A percentile compares a stretch with the other conserved stretches of the same genome.
Evolutionary conservation across 2,888 invertebrate species (phyloP).

Genomic region (Mesorhabditis spiculigera): DNA sequence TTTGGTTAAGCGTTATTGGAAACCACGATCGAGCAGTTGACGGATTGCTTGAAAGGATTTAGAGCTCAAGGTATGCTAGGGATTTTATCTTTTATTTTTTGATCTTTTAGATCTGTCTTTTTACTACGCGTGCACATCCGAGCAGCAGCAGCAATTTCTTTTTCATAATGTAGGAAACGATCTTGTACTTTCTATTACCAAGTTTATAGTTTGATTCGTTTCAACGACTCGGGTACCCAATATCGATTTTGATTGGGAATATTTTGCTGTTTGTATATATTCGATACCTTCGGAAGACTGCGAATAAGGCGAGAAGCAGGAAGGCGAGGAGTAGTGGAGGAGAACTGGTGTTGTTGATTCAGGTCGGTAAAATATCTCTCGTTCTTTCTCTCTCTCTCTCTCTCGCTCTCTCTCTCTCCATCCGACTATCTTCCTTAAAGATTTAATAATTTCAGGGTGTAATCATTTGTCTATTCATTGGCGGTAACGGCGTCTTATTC

Average conservation of each 20-base stretch:
- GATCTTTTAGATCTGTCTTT: neutral
- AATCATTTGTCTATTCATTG: neutral
- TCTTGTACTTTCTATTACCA: too few relatives aligned
- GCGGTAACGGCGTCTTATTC: neutral
- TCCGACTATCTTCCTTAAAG: neutral
- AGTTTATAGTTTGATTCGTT: neutral
- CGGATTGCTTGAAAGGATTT: neutral
- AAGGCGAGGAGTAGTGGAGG: neutral
- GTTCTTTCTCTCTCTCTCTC: too few relatives aligned
- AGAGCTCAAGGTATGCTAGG: neutral
- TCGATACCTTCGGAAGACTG: neutral
- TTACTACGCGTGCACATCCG: neutral
- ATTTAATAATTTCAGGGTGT: neutral
- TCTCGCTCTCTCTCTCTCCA: too few relatives aligned
- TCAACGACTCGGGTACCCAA: neutral
- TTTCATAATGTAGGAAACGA: neutral
- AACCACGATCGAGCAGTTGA: neutral
- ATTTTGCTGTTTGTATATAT: slow-evolving; percentile 1
- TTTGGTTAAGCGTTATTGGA: neutral
- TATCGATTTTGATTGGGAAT: neutral
- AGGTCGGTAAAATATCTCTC: neutral
- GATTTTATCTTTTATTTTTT: too few relatives aligned
- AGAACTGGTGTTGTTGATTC: neutral
- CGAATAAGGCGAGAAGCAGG: neutral
- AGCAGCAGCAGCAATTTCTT: neutral